phyloP scores from a whole-genome alignment of 2,113 vertebrate genomes.

The Marcusenius ussheri region DNA sequence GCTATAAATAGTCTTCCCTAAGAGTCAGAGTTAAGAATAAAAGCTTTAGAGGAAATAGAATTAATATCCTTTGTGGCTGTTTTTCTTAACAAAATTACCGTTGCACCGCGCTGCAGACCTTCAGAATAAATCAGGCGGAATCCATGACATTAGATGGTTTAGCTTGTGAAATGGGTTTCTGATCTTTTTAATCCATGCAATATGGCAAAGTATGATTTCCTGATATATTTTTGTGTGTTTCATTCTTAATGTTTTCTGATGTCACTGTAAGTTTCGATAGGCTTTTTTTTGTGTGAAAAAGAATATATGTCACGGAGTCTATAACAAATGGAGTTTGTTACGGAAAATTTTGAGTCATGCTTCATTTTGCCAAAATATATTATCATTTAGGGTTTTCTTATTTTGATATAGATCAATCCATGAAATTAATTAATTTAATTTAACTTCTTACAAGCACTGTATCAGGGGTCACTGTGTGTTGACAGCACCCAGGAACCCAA shows the following conservation, averaged over 20 bases:
- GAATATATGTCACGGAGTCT: not conserved
- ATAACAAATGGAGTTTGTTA: not conserved
- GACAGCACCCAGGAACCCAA: not conserved
- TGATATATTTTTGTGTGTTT: not conserved
- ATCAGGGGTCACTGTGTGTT: not conserved
- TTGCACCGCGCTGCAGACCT: not conserved
- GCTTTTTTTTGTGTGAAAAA: not conserved
- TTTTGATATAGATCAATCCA: not conserved
- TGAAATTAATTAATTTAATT: not conserved
- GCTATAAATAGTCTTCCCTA: constrained; percentile 4
- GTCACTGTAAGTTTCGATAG: not conserved
- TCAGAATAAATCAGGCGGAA: not conserved
- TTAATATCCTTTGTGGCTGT: constrained; percentile 12
- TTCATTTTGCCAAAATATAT: not conserved
- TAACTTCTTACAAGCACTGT: too few relatives aligned
- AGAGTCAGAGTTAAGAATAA: not conserved
- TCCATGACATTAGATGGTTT: not conserved
- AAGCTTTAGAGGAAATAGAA: not conserved
- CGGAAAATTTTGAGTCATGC: not conserved
- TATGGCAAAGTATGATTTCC: not conserved
- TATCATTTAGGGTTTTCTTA: not conserved
- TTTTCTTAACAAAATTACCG: not conserved
- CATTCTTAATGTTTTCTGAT: not conserved
- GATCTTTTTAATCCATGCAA: not conserved
- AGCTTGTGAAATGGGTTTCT: not conserved